phyloP scores from a whole-genome alignment of 2,888 invertebrate genomes.

The Phyto melanocephala region DNA sequence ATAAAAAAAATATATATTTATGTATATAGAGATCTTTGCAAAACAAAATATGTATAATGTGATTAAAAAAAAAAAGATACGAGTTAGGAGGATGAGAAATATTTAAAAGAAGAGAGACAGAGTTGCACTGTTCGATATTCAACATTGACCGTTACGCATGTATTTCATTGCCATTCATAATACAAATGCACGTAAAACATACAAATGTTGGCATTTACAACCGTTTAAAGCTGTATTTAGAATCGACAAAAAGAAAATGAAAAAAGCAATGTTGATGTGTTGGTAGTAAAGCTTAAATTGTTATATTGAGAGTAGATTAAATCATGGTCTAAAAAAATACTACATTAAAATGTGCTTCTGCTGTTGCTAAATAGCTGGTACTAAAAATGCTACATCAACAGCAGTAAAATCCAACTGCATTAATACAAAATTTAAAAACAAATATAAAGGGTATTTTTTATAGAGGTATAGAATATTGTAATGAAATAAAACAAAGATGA shows the following conservation, averaged over 20 bases:
- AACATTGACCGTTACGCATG: constrained; percentile 58
- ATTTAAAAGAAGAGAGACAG: not conserved
- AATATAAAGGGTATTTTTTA: too few species aligned
- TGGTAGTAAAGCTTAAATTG: constrained; percentile 13
- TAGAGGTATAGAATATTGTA: too few species aligned
- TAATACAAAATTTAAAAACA: too few species aligned
- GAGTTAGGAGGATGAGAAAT: constrained; percentile 3
- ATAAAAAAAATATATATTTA: too few species aligned
- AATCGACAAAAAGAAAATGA: not conserved
- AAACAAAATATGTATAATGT: too few species aligned
- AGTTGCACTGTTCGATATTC: constrained; percentile 52
- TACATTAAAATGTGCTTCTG: too few species aligned
- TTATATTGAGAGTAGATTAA: not conserved
- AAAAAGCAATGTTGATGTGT: not conserved
- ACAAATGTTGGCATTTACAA: constrained; percentile 38
- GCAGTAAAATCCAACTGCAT: too few species aligned
- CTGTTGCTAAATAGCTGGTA: too few species aligned
- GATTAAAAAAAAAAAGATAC: constrained; percentile 17
- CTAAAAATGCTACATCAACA: too few species aligned
- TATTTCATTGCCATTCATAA: constrained; percentile 15
- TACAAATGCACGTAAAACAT: constrained; percentile 13
- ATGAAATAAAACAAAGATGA: too few species aligned
- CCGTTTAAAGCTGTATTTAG: constrained; percentile 44
- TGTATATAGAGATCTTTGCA: too few species aligned
- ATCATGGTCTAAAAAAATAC: too few species aligned